Base-by-base conservation (phyloP, 1,140 invertebrate species). In the Atopsyche davidsoni region DNA sequence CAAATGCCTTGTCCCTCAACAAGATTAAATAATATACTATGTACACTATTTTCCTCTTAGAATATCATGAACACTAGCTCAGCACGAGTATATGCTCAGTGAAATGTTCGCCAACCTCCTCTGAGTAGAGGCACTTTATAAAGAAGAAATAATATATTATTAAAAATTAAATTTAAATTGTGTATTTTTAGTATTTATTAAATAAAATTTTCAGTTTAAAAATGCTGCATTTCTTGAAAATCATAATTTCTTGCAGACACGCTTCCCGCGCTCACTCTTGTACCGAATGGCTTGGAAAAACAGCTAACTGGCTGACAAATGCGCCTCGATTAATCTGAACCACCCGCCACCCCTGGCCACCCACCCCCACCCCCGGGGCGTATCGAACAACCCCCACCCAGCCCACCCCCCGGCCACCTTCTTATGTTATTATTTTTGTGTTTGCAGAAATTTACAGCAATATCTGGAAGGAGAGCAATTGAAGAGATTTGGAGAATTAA, bases 271-370 rank as follows among this genome's bases (percentile, higher is more conserved):
- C 55, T 53, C 46, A 45, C 40, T 42, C 32, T 49, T 53, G 21
- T 32, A 23, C 18, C 34, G 34, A 11, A 10, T n/a, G 19, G 43
- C 46, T 16, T 19, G 21, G 24, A 53, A 53, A 53, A 54, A 48
- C 38, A 54, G 48, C 54, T 57, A 57, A 57, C 50, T 53, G 55
- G 41, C 36, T 57, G 55, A 57, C 55, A 57, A 57, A 57, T 57
- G 55, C 53, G 46, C 32, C 34, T 51, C 55, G 50, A 57, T 57
- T 57, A 57, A 57, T 57, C 55, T 57, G 34, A 24, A 32, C 32
- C 46, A 34, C 36, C 34, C 28, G 16, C 35, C 25, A n/a, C 39
- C 28, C 47, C 19, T 28, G 44, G 14, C 36, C 14, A 11, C 16
- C n/a, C 24, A 28, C 34, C 22, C 10, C 32, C 28, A 16, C 38